Base-by-base conservation (phyloP, 2,797 vertebrate species). In the Notolabrus celidotus region DNA sequence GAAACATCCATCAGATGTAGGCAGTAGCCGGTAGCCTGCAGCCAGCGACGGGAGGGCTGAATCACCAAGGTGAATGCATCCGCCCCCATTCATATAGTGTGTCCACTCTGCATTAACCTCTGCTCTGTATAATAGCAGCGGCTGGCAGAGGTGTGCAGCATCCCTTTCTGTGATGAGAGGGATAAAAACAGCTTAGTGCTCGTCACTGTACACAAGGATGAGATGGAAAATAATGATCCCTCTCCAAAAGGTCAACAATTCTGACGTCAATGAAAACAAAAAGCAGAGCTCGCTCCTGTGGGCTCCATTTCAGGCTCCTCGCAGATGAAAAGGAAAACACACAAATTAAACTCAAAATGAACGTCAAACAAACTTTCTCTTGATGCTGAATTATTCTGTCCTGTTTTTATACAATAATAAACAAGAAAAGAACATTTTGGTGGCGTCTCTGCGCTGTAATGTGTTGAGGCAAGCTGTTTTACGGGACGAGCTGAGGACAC, bases 201-300 rank as follows among this genome's bases (percentile, higher is more conserved):
- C 84, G 79, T 90, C 86, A 85, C 85, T 86, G 65, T 89, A 79
- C 89, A 86, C 89, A 79, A 77, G 92, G 94, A 92, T 86, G 89
- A 87, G 79, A 86, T 36, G 38, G 91, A 93, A 95, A 93, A 93
- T 82, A 88, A 86, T 93, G 85, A 92, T 90, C 90, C 90, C 80
- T 74, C 57, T 71, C 74, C 76, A 78, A 89, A 92, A 94, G 92
- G 93, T 94, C 93, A 93, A 88, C 90, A 88, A 83, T 80, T 85
- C 87, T 94, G 93, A 94, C 92, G 93, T 93, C 93, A 94, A 90
- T 89, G 88, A 92, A 84, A 88, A 90, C 74, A 88, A 86, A 92
- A 90, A 80, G 69, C 72, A 74, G 78, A 77, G 80, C 84, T 71
- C 5, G 78, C 86, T 62, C 82, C 80, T 55, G 72, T 61, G 33